Base-by-base conservation (phyloP, 2,888 invertebrate species). In the Icerya purchasi region DNA sequence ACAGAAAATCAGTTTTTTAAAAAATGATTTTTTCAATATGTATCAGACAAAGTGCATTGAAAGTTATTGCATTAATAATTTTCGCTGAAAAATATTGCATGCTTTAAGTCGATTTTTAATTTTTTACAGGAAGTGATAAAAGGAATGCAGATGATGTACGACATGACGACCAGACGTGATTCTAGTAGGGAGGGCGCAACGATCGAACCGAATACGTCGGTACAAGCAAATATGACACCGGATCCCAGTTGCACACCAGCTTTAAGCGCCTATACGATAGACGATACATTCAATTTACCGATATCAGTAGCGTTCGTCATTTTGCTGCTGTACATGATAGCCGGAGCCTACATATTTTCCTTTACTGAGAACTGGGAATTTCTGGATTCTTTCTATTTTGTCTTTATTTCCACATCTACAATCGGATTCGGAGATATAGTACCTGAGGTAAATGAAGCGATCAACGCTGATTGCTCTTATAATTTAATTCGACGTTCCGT, bases 391-490 rank as follows among this genome's bases (percentile, higher is more conserved):
- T 91, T 97, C 70, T 97, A 97, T 72, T 97, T 96, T 70, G 89
- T 96, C 2, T 96, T 96, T 70, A 88, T 96, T 66, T 92, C 93
- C 0, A 87, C 94, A 82, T 89, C 91, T 1, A 97, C 96, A 1
- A 93, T 97, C 61, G 96, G 96, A n/a, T 87, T 94, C 66, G 93
- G 93, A 2, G 93, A 94, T 73, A 78, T 84, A 63, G 86, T 92
- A 0, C 93, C 93, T 1, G 78, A 84, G 71, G 77, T 77, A 67
- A 68, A 64, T 23, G n/a, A n/a, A n/a, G n/a, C n/a, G n/a, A n/a
- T n/a, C n/a, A n/a, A n/a, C n/a, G n/a, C n/a, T n/a, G n/a, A n/a
- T n/a, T n/a, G n/a, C n/a, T n/a, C n/a, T n/a, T n/a, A n/a, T n/a
- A n/a, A n/a, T n/a, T n/a, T n/a, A n/a, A n/a, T n/a, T n/a, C n/a